Evolutionary conservation across 2,888 invertebrate genomes (phyloP).

Genomic region (Cataglyphis altisquamis): DNA sequence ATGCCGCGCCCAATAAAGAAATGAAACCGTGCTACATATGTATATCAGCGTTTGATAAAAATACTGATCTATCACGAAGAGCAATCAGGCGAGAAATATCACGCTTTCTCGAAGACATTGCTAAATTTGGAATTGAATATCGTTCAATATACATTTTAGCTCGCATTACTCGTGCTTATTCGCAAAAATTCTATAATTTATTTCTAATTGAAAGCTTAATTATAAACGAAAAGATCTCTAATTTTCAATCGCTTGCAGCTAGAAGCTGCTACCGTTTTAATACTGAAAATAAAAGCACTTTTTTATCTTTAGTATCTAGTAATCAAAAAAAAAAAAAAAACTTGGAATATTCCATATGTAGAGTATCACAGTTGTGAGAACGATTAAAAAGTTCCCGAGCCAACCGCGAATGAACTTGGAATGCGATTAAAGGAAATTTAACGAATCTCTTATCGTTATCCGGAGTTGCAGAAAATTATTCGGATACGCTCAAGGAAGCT

Average conservation of each 20-base stretch:
- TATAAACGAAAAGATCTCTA: neutral
- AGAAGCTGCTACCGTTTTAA: neutral
- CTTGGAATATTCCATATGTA: neutral
- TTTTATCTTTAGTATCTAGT: neutral
- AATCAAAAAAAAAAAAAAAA: neutral
- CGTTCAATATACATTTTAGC: neutral
- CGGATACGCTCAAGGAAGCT: slow-evolving; percentile 75
- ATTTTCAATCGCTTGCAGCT: neutral
- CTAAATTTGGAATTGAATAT: neutral
- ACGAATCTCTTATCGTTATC: slow-evolving; percentile 69
- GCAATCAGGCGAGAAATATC: neutral
- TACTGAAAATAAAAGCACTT: neutral
- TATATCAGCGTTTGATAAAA: slow-evolving; percentile 16
- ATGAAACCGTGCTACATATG: slow-evolving; percentile 13
- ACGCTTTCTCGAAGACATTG: neutral
- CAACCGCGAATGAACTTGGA: slow-evolving; percentile 43
- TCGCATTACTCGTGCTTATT: neutral
- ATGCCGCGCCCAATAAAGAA: slow-evolving; percentile 46
- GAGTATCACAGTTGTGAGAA: neutral
- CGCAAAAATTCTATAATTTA: neutral
- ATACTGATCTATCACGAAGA: neutral
- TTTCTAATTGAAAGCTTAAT: neutral
- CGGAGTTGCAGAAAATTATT: slow-evolving; percentile 71
- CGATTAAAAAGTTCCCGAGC: slow-evolving; percentile 53
- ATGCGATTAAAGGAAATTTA: slow-evolving; percentile 70